Evolutionary conservation across 2,113 vertebrate species (phyloP), one percentile per base, ranked within the genome.

Genomic region (Poeciliopsis turrubarensis): DNA sequence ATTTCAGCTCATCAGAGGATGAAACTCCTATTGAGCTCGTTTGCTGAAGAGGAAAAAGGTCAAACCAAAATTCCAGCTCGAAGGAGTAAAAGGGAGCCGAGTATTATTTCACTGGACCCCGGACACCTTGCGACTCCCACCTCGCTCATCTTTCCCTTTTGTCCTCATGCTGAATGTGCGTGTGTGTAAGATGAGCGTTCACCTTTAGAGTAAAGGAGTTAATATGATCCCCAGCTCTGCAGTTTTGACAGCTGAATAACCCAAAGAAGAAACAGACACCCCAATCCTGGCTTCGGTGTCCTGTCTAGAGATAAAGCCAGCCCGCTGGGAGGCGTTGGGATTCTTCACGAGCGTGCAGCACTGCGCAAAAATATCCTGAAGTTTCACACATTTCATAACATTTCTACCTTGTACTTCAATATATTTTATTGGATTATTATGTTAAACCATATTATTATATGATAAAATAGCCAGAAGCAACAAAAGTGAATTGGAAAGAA

Each of bases 121-220:
- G 75, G 65, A 67, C 51, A 65, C 71, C 62, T 60, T 60, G 25
- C 26, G 44, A 66, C 78, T 83, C 80, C 79, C 70, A 75, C 67
- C 68, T 65, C 69, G 65, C 73, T 80, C 90, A 77, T 79, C 79
- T 79, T 81, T 87, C 82, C 13, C 73, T 64, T 90, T 88, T 90
- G 90, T 86, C 87, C 88, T 87, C 29, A 29, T 64, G 75, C 61
- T 83, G 75, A 87, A 80, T 73, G 70, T 39, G 41, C 32, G 63
- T 77, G 70, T 41, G 44, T 12, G 65, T 1, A 61, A 78, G 67
- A 73, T 78, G 62, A 77, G 72, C 29, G 75, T 66, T 86, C 77
- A 85, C 82, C 79, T 73, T 78, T 75, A 76, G 83, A 89, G 70
- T 68, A 25, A 37, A 70, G 74, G 84, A 85, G 85, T 83, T 82